Conservation (phyloP, 2,113 vertebrate genomes). For the Hyaena hyaena region DNA sequence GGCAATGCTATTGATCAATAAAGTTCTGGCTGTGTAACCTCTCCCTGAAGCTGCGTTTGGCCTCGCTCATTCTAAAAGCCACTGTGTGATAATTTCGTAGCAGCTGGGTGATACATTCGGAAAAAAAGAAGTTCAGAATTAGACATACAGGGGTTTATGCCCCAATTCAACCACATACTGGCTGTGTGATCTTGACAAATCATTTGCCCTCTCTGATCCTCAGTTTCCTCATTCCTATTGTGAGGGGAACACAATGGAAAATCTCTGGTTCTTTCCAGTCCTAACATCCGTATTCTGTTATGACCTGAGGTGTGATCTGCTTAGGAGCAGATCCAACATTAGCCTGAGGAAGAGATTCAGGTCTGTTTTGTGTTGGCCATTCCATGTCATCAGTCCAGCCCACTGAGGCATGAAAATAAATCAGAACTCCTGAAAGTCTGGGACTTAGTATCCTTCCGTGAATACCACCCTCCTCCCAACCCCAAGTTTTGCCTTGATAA, state of each 20-base stretch:
- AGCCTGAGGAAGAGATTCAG: not conserved
- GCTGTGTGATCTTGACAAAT: not conserved
- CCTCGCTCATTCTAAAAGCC: not conserved
- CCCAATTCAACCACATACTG: not conserved
- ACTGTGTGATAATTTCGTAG: not conserved
- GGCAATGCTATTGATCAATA: constrained; percentile 51
- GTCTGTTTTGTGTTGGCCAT: not conserved
- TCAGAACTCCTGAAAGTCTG: not conserved
- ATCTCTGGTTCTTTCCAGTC: not conserved
- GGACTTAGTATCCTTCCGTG: not conserved
- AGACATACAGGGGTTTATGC: not conserved
- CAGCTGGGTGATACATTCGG: not conserved
- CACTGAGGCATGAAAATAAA: not conserved
- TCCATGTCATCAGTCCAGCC: not conserved
- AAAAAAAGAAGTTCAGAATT: not conserved
- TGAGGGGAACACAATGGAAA: not conserved
- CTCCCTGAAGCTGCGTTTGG: not conserved
- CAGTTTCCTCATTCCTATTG: not conserved
- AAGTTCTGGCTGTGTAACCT: not conserved
- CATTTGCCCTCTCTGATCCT: not conserved
- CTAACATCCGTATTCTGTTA: not conserved
- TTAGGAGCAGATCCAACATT: not conserved
- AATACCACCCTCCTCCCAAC: not conserved
- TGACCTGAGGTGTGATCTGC: not conserved
- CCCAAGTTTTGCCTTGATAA: not conserved